Evolutionary conservation across 37 sponge, comb jelly and placozoan species (phyloP), one percentile per base, ranked within the genome.

Genomic region (Beroe forskalii): DNA sequence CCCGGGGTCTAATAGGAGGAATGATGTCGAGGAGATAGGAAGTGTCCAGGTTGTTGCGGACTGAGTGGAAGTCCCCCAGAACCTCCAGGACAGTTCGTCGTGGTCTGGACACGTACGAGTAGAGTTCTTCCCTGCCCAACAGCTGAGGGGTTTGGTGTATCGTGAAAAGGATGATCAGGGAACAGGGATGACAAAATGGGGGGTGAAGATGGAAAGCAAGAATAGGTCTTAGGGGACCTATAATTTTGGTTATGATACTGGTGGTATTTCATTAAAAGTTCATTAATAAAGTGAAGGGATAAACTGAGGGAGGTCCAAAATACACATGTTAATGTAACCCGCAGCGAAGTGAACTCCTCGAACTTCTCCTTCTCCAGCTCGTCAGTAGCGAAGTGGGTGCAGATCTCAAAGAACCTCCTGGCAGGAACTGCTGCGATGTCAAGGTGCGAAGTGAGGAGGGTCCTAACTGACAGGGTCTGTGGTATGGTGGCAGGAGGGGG

Each of bases 351-450:
- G 67, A 98, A 96, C 63, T 98, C 99, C 19, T 43, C 44, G 60
- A 98, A 91, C 37, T 94, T 95, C 92, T 96, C 99, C 91, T 69
- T 93, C 93, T 98, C 99, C 63, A 95, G 42, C 32, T 96, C 96
- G 40, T 80, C 62, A 22, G 92, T 39, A 12, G 95, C 91, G 89
- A 98, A 96, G 64, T 92, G 62, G 0, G 93, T 37, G n/a, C 96
- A 90, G 4, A 95, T 90, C 91, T 94, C 94, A 69, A 98, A 98
- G 92, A 98, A 98, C 32, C 90, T 92, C 30, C 97, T 83, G 0
- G 93, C 41, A 4, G 99, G 99, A 24, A 94, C 76, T 62, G 94
- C 91, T 90, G 91, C 92, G 40, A 98, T 90, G 92, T 98, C 97
- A 30, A 96, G 90, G 62, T 95, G 91, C 86, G 92, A 90, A 0